These are phyloP conservation scores for Parochlus steinenii DNA, from an alignment of 2,888 invertebrate species.

Conservation along the genomic window DNA sequence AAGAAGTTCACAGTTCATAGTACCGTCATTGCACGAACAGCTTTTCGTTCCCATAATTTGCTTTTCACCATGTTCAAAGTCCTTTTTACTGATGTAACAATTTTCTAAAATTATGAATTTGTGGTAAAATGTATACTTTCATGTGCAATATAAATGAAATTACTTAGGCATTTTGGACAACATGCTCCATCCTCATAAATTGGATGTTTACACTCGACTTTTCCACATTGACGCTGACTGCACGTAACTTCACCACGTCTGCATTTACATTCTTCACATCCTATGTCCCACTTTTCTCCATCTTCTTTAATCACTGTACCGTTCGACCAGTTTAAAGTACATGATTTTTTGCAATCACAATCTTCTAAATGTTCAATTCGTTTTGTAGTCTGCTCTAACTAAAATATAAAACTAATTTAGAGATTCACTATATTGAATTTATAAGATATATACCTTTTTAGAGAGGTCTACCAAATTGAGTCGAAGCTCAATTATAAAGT, in stretches of 20 bases:
- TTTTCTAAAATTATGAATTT: constrained; percentile 34
- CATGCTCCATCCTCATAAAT: constrained; percentile 62
- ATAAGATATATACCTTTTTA: constrained; percentile 45
- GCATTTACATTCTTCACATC: constrained; percentile 78
- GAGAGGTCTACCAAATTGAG: constrained; percentile 66
- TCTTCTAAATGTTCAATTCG: constrained; percentile 55
- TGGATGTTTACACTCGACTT: constrained; percentile 63
- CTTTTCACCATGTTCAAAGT: constrained; percentile 67
- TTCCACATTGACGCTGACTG: constrained; percentile 64
- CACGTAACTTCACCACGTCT: constrained; percentile 78
- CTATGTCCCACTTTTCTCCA: constrained; percentile 69
- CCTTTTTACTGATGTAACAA: constrained; percentile 46
- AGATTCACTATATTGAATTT: constrained; percentile 1
- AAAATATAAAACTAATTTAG: constrained; percentile 16
- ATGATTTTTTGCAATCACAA: constrained; percentile 82
- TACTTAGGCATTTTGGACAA: constrained; percentile 75
- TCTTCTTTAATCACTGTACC: constrained; percentile 58
- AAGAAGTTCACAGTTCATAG: constrained; percentile 58
- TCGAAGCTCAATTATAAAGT: constrained; percentile 64
- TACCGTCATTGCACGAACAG: constrained; percentile 69
- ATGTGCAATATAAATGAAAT: constrained; percentile 27
- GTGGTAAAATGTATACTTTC: constrained; percentile 7
- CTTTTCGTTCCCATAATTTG: constrained; percentile 58
- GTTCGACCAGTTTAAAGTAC: constrained; percentile 64
- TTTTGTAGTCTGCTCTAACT: constrained; percentile 40